Base-by-base conservation (phyloP, 2,888 invertebrate genomes). In the Petrophora chlorosata region DNA sequence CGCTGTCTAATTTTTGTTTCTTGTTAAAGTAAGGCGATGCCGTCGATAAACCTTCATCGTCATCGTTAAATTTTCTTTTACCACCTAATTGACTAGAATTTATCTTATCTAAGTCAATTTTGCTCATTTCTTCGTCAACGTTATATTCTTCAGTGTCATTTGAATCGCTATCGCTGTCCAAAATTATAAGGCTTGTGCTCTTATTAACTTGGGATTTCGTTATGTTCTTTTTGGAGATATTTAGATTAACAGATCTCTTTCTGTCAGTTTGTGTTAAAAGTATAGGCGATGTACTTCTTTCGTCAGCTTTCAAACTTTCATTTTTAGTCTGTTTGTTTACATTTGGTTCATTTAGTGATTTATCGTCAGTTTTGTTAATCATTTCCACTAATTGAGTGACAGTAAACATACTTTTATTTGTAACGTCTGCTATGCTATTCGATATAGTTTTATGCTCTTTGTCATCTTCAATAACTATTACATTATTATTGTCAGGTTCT, bases 321-420 rank as follows among this genome's bases (percentile, higher is more conserved):
- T n/a, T n/a, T n/a, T n/a, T n/a, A n/a, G n/a, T n/a, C n/a, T n/a
- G n/a, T n/a, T 19, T 42, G 13, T 13, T 36, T 48, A n/a, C 41
- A 13, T 32, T 22, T 30, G 53, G 35, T 14, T 46, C 52, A 9
- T 48, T 39, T 1, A 50, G 15, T 12, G 70, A 65, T 19, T 56
- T 59, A 13, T 66, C 55, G 29, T 70, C 65, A 8, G 73, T 67
- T 67, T 76, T 81, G 57, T 88, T 88, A 3, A 91, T 85, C 70
- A 90, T 80, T 52, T 89, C 79, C 15, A 90, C 81, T 14, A 88
- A 68, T 67, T 91, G 90, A 7, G 91, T 89, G 41, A 90, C 79
- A 2, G 90, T 83, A 26, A 89, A 77, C 78, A 90, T 76, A 51
- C 86, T 90, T 70, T 82, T 82, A 45, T 79, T 67, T 14, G 61